These are phyloP conservation scores for Pristionchus pacificus DNA, from an alignment of 1,140 invertebrate species.

Conservation along the genomic window DNA sequence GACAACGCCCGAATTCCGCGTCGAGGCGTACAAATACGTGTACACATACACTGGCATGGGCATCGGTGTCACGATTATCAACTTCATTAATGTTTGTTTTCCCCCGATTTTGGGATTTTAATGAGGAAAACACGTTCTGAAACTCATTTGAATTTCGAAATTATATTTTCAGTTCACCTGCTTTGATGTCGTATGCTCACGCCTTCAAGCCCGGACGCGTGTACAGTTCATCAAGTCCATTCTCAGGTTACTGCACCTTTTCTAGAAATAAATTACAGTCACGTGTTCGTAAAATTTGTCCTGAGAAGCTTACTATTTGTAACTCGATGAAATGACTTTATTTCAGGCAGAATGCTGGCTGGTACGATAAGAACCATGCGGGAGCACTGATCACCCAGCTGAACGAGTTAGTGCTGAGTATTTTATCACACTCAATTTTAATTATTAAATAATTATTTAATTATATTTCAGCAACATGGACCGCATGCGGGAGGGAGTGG, in stretches of 20 bases:
- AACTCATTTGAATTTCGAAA: not conserved
- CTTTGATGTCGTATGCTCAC: not conserved
- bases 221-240: not conserved
- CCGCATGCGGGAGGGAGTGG: conserved; percentile 82
- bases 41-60: not conserved
- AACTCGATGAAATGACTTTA: not conserved
- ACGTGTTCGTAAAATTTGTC: too few relatives aligned
- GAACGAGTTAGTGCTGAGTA: conserved; percentile 72
- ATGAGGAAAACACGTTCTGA: not conserved
- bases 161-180: not conserved
- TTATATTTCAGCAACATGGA: conserved; percentile 70
- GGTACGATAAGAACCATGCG: conserved; percentile 79
- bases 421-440: conserved; percentile 1
- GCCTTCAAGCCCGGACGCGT: not conserved
- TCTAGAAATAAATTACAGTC: not conserved
- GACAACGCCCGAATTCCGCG: not conserved
- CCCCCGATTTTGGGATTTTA: not conserved
- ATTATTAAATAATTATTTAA: not conserved
- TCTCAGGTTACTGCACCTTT: not conserved
- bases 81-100: not conserved
- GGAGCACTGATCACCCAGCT: conserved; percentile 81
- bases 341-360: conserved; percentile 78
- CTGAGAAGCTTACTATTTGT: not conserved
- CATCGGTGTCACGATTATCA: not conserved
- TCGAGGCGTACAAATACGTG: not conserved